Evolutionary conservation across 2,888 invertebrate species (phyloP), one percentile per base, ranked within the genome.

Genomic region (Pachliopta kotzebuea): DNA sequence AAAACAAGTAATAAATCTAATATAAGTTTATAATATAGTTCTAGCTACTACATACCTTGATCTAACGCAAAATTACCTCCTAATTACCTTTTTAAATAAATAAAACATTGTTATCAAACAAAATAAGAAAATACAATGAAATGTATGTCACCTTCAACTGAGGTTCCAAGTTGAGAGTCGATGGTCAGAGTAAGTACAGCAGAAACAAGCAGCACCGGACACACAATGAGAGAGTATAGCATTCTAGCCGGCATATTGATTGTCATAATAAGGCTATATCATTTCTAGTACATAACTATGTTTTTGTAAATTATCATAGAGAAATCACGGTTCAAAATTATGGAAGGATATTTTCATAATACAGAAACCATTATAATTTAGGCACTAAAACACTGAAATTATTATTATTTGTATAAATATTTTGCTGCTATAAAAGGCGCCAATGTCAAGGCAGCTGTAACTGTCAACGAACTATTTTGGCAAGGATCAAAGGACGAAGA

Each of bases 121-220:
- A 31, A 31, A 31, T 11, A 11, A 11, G 14, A 45, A 45, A 45
- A 45, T 45, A 45, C 21, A 23, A 52, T 52, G 8, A 52, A 52
- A 58, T 55, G 64, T 9, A 20, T 60, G 80, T 83, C 75, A 90
- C 91, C 91, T 84, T 91, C 91, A 62, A 89, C 73, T 2, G 91
- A 90, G 49, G 91, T 91, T 45, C 91, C 90, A 61, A 91, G 80
- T 64, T 88, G 85, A 0, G 90, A 85, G 68, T 91, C 90, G 21
- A 91, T 90, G 7, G 90, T 89, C 50, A 91, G 62, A 0, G 90
- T 90, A 68, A 86, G 83, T 11, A 87, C 90, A 4, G 79, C 84
- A 20, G 82, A 85, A 2, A 78, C 88, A 29, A 90, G 82, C 71
- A 88, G 70, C 74, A 81, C 84, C 73, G 86, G 88, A 66, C 86